These are phyloP conservation scores for Vombatus ursinus DNA, from an alignment of 2,113 vertebrate genomes.

Conservation along the genomic window DNA sequence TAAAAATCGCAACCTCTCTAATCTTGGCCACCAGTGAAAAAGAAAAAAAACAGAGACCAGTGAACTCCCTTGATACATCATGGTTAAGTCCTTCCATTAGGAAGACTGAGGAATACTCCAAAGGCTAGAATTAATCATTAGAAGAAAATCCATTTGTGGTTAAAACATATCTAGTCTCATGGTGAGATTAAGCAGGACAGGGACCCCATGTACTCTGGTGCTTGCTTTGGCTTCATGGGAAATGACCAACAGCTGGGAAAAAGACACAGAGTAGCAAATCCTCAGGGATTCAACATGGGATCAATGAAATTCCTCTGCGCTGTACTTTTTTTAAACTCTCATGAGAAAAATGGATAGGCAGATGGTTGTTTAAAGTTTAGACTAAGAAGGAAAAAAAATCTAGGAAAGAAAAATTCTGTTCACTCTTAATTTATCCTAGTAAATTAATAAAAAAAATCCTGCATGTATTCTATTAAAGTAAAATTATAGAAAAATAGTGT, in stretches of 20 bases:
- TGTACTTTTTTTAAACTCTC: conserved; percentile 64
- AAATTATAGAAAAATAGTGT: neutral
- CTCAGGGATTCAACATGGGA: conserved; percentile 59
- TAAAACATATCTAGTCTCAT: conserved; percentile 58
- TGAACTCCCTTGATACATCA: conserved; percentile 22
- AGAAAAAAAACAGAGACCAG: neutral
- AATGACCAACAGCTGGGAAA: conserved; percentile 68
- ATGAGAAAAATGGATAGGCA: conserved; percentile 51
- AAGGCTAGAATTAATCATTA: conserved; percentile 3
- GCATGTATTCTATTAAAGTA: conserved; percentile 18
- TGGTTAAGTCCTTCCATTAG: conserved; percentile 24
- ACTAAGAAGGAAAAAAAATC: neutral
- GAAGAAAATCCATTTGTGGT: conserved; percentile 44
- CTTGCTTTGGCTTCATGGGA: conserved; percentile 69
- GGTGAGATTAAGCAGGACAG: conserved; percentile 52
- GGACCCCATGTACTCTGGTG: conserved; percentile 49
- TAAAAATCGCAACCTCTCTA: neutral
- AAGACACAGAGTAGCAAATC: conserved; percentile 54
- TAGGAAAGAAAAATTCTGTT: conserved; percentile 51
- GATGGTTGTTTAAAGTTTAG: conserved; percentile 61
- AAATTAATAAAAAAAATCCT: conserved; percentile 34
- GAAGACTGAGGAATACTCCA: conserved; percentile 14
- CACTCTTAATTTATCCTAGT: conserved; percentile 58
- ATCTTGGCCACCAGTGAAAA: neutral
- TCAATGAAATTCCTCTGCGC: conserved; percentile 70